Evolutionary conservation across 2,113 vertebrate species (phyloP), one percentile per base, ranked within the genome.

Genomic region (Lampris megalopsis): DNA sequence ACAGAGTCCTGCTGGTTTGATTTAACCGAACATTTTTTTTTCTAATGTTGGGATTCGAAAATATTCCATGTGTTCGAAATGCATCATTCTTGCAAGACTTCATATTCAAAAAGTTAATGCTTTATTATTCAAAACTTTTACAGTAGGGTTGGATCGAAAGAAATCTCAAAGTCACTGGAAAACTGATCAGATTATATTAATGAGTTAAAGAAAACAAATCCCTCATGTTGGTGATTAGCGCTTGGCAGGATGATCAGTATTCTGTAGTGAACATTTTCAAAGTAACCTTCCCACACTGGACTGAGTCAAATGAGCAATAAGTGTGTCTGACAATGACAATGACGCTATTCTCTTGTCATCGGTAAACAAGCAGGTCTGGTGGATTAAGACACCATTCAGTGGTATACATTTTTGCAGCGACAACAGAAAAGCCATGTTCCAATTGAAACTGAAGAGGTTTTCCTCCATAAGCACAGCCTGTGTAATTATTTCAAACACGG

Each of bases 401-500:
- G 53, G 69, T 80, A 72, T 63, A 62, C 81, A 71, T 67, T 80
- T 86, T 77, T 67, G 80, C 87, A 87, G 85, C 79, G 75, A 88
- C 90, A 88, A 92, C 90, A 89, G 73, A 65, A 83, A 85, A 89
- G 72, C 80, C 77, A 71, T 82, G 78, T 84, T 87, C 79, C 85
- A 86, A 87, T 89, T 89, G 82, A 87, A 89, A 87, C 70, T 83
- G 88, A 91, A 92, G 90, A 89, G 89, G 85, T 83, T 91, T 90
- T 87, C 73, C 86, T 88, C 70, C 81, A 84, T 84, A 87, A 88
- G 81, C 85, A 73, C 80, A 72, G 85, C 80, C 86, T 85, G 85
- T 91, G 79, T 92, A 91, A 94, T 93, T 92, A 93, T 93, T 92
- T 91, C 90, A 91, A 91, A 92, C 90, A 86, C 60, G 79, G 81